These are phyloP conservation scores for Byasa hedistus DNA, from an alignment of 2,888 invertebrate species.

Conservation along the genomic window DNA sequence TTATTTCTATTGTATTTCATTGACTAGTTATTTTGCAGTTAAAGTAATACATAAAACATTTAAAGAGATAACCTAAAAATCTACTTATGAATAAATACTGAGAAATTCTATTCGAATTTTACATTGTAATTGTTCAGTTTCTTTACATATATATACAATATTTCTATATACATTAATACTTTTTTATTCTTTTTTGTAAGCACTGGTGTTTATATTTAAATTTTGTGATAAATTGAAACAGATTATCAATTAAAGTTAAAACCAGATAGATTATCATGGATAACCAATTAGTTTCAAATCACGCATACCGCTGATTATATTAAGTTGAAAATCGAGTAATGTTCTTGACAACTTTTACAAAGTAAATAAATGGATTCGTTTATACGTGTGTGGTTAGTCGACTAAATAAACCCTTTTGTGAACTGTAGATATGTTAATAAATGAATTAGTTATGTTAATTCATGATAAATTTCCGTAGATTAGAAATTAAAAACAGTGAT, in stretches of 20 bases:
- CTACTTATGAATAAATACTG: too few relatives aligned
- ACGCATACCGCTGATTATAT: conserved; percentile 13
- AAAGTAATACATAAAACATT: too few relatives aligned
- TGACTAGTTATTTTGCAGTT: too few relatives aligned
- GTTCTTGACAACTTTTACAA: neutral
- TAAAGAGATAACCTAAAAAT: too few relatives aligned
- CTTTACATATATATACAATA: too few relatives aligned
- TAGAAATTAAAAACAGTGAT: conserved; percentile 35
- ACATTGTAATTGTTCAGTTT: too few relatives aligned
- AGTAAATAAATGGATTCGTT: conserved; percentile 1
- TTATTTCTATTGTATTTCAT: too few relatives aligned
- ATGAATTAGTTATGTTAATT: conserved; percentile 21
- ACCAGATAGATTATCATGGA: conserved; percentile 17
- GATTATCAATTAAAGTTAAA: neutral
- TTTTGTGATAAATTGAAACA: too few relatives aligned
- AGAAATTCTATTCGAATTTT: too few relatives aligned
- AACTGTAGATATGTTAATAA: conserved; percentile 10
- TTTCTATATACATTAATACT: too few relatives aligned
- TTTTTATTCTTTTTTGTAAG: too few relatives aligned
- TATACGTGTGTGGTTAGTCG: neutral
- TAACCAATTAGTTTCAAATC: conserved; percentile 18
- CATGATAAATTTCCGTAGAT: conserved; percentile 28
- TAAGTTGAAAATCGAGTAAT: conserved; percentile 2
- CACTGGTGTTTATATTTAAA: too few relatives aligned
- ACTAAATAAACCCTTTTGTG: conserved; percentile 23